These are phyloP conservation scores for Germaria angustata DNA, from an alignment of 2,888 invertebrate species.

Conservation along the genomic window DNA sequence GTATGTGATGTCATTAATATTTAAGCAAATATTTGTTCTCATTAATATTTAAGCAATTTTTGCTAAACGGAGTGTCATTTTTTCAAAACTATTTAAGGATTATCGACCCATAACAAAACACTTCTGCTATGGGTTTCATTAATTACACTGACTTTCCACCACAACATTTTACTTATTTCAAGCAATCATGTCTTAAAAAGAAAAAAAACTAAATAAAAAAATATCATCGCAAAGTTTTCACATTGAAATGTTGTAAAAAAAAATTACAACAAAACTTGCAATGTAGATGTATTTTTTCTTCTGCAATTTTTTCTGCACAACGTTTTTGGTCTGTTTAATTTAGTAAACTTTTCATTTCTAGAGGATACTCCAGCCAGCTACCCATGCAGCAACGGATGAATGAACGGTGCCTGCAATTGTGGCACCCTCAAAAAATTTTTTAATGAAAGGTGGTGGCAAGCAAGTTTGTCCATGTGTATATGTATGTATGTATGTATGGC, in stretches of 20 bases:
- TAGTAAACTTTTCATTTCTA: constrained; percentile 54
- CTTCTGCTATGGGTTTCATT: constrained; percentile 24
- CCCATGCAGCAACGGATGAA: constrained; percentile 3
- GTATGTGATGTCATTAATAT: too few species aligned
- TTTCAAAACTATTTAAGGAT: constrained; percentile 5
- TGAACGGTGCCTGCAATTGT: constrained; percentile 18
- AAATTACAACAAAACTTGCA: constrained; percentile 25
- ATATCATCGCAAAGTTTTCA: constrained; percentile 45
- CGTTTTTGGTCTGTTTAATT: constrained; percentile 52
- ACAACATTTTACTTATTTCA: constrained; percentile 19
- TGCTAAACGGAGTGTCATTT: not conserved
- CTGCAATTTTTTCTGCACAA: not conserved
- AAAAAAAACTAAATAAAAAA: not conserved
- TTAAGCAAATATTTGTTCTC: too few species aligned
- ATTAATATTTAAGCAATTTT: too few species aligned
- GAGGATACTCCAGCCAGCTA: constrained; percentile 34
- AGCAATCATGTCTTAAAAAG: constrained; percentile 5
- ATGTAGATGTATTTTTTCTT: constrained; percentile 24
- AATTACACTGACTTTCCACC: constrained; percentile 7
- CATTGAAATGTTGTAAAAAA: constrained; percentile 59
- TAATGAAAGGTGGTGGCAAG: constrained; percentile 1
- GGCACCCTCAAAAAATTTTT: not conserved
- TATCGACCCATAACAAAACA: constrained; percentile 23
- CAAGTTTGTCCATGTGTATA: not conserved
- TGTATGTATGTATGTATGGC: not conserved